Conservation (phyloP, 2,797 vertebrate genomes). For the Sebastes steindachneri region DNA sequence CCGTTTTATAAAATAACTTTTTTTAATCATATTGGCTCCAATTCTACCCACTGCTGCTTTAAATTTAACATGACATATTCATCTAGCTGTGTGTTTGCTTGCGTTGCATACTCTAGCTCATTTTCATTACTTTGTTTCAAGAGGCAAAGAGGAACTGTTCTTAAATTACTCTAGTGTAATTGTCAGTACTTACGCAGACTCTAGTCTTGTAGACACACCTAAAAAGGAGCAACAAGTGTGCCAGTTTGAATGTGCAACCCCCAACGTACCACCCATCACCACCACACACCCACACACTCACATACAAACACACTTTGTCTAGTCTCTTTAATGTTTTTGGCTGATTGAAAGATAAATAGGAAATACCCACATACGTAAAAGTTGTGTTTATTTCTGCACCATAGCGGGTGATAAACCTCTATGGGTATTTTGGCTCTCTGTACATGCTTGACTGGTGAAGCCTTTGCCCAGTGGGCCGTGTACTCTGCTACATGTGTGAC, state of each 20-base stretch:
- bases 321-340: background rate
- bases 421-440: background rate
- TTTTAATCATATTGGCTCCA: no score
- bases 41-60: no score
- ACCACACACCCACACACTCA: conserved; percentile 9
- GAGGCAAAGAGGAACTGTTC: conserved; percentile 18
- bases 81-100: background rate
- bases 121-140: background rate
- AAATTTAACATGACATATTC: background rate
- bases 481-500: background rate
- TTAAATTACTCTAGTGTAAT: background rate
- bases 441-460: background rate
- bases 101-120: background rate
- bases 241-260: background rate
- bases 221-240: background rate
- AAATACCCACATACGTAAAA: background rate
- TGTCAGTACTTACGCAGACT: background rate
- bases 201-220: background rate
- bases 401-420: background rate
- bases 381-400: background rate
- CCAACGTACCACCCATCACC: background rate
- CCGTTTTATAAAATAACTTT: no score
- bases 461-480: background rate
- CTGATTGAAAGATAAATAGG: background rate
- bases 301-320: background rate